These are phyloP conservation scores for Fabriciana adippe DNA, from an alignment of 2,888 invertebrate species.

Conservation along the genomic window DNA sequence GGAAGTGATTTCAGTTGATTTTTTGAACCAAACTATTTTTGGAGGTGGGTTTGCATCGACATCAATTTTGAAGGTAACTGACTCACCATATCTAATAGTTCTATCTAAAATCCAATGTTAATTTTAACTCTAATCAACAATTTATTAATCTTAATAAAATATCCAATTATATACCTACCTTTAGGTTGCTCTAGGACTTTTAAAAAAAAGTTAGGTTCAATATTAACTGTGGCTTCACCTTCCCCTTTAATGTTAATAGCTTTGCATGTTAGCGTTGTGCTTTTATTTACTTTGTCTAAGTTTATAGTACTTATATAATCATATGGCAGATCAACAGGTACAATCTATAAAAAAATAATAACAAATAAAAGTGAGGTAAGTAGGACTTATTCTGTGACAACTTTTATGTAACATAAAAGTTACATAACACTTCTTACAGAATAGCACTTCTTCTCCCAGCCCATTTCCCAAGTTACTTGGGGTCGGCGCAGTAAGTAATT, in stretches of 20 bases:
- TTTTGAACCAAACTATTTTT: constrained; percentile 50
- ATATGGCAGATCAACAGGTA: constrained; percentile 50
- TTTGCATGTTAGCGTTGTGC: constrained; percentile 52
- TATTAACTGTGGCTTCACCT: constrained; percentile 36
- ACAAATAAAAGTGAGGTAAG: not conserved
- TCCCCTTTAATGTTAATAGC: constrained; percentile 49
- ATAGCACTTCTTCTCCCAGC: too few species aligned
- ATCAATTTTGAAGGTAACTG: constrained; percentile 46
- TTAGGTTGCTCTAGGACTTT: constrained; percentile 35
- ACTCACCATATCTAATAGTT: constrained; percentile 46
- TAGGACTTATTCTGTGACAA: too few species aligned
- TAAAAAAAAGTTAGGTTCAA: constrained; percentile 45
- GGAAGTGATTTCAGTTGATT: constrained; percentile 36
- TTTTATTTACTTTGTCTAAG: constrained; percentile 47
- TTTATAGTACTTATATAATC: constrained; percentile 52
- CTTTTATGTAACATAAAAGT: too few species aligned
- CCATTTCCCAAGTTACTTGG: too few species aligned
- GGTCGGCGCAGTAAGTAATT: too few species aligned
- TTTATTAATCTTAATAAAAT: too few species aligned
- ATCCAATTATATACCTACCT: constrained; percentile 16
- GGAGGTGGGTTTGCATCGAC: constrained; percentile 52
- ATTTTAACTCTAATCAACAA: too few species aligned
- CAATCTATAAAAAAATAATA: constrained; percentile 33
- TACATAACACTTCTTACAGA: too few species aligned
- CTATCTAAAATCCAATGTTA: constrained; percentile 42